Conservation (phyloP, 2,113 vertebrate genomes). For the Pithys albifrons region DNA sequence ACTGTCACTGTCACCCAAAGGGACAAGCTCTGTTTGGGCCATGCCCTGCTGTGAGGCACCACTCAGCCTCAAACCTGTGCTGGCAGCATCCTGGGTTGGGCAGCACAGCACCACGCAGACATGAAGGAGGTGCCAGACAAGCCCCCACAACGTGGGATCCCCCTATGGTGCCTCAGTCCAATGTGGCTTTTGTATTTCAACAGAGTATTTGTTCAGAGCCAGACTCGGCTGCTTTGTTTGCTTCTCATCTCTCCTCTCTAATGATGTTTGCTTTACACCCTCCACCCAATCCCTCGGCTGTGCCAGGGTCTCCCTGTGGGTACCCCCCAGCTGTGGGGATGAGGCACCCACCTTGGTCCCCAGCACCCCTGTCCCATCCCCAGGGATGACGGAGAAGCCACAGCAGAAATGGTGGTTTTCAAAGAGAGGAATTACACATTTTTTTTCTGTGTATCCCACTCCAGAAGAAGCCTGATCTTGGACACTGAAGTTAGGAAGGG, state of each 20-base stretch:
- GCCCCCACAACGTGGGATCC: rapidly evolving
- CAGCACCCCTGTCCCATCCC: neutral
- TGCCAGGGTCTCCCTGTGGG: neutral
- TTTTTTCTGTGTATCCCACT: neutral
- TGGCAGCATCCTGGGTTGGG: rapidly evolving
- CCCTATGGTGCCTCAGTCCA: neutral
- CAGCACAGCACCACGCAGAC: rapidly evolving
- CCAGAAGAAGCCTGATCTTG: neutral
- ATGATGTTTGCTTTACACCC: conserved; percentile 67
- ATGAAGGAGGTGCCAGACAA: neutral
- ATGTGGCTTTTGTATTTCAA: neutral
- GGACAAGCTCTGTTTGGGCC: rapidly evolving
- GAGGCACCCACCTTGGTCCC: neutral
- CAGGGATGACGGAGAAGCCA: neutral
- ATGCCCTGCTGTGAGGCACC: neutral
- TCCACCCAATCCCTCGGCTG: neutral
- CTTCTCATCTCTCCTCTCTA: conserved; percentile 67
- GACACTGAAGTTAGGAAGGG: neutral
- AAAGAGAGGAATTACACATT: neutral
- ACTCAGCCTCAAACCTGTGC: rapidly evolving
- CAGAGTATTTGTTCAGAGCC: conserved; percentile 55
- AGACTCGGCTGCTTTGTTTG: conserved; percentile 67
- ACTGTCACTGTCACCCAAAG: neutral
- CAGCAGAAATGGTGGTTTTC: neutral
- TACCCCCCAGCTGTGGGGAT: neutral